Conservation (phyloP, 2,888 invertebrate genomes). For the Tanypteryx hageni region DNA sequence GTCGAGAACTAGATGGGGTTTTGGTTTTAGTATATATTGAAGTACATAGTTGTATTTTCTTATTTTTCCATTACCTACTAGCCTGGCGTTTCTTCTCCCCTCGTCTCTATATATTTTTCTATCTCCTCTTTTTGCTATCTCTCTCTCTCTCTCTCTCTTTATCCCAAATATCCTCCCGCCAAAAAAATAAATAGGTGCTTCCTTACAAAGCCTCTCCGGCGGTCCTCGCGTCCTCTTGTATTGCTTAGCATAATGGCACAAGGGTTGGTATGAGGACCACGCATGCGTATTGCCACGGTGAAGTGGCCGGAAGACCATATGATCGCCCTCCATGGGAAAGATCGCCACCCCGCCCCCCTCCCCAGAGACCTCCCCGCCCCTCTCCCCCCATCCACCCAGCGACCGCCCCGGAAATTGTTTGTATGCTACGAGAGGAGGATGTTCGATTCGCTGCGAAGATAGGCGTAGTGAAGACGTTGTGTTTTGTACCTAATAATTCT, state of each 20-base stretch:
- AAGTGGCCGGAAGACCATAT: conserved; percentile 9
- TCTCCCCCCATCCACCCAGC: no score
- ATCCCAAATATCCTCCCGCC: neutral
- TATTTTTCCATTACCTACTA: no score
- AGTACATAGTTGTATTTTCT: no score
- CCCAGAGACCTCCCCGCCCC: neutral
- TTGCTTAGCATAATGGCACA: neutral
- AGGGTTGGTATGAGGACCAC: no score
- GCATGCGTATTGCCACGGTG: neutral
- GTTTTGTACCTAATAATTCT: neutral
- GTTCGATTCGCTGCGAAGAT: neutral
- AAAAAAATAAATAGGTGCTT: neutral
- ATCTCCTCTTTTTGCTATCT: no score
- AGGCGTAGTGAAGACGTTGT: neutral
- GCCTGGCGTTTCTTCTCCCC: no score
- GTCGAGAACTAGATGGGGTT: no score
- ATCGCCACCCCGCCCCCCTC: neutral
- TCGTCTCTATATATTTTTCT: no score
- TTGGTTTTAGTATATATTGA: no score
- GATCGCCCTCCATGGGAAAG: neutral
- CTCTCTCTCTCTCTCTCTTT: neutral
- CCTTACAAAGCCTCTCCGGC: neutral
- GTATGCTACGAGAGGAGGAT: neutral
- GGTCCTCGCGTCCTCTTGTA: neutral
- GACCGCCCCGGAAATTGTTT: neutral